Evolutionary conservation across 2,888 invertebrate species (phyloP).

Genomic region (Ophioninae sp.): DNA sequence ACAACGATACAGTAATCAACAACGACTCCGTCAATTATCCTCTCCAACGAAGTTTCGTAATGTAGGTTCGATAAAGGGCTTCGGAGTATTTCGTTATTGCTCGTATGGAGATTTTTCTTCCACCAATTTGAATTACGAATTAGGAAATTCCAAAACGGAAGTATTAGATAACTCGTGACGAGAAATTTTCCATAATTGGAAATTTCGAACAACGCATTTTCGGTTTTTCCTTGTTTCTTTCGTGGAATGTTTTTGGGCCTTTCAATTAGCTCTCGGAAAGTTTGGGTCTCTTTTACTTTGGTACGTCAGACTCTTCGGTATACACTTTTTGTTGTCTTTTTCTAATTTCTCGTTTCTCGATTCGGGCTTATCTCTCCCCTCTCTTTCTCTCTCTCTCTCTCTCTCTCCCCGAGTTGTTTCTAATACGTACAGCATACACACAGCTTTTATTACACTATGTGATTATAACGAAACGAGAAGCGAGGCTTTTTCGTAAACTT

Average conservation of each 20-base stretch:
- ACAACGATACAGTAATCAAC: neutral
- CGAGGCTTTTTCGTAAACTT: neutral
- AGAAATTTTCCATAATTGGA: neutral
- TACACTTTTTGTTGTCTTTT: slow-evolving; percentile 5
- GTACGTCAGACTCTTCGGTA: slow-evolving; percentile 2
- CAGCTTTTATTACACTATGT: slow-evolving; percentile 13
- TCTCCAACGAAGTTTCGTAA: neutral
- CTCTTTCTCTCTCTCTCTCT: no score
- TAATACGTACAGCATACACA: slow-evolving; percentile 20
- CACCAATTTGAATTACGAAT: neutral
- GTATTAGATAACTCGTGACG: neutral
- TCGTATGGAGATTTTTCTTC: neutral
- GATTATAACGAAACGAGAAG: slow-evolving; percentile 27
- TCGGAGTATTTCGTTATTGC: neutral
- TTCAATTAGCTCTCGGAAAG: neutral
- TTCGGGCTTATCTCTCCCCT: slow-evolving; percentile 64
- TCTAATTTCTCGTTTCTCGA: slow-evolving; percentile 17
- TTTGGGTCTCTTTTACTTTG: slow-evolving; percentile 26
- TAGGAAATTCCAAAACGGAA: neutral
- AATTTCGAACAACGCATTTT: neutral
- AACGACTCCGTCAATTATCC: neutral
- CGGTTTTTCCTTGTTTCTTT: neutral
- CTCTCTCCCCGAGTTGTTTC: slow-evolving; percentile 8
- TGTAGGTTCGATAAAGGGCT: neutral
- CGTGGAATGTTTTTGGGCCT: slow-evolving; percentile 12